Evolutionary conservation across 2,888 invertebrate genomes (phyloP).

Genomic region (Lithophane leautieri): DNA sequence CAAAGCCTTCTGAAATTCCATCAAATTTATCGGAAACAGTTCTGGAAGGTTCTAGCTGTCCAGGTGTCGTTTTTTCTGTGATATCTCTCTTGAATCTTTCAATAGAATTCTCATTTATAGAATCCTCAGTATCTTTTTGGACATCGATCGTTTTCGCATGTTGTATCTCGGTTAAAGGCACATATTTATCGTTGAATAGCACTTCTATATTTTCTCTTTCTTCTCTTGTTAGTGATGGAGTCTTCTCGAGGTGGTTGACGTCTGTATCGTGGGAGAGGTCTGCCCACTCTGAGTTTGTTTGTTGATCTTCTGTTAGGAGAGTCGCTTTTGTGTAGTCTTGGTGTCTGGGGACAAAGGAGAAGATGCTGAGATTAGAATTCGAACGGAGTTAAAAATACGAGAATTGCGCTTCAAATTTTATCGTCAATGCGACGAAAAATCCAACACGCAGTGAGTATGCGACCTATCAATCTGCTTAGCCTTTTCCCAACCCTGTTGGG

Average conservation of each 20-base stretch:
- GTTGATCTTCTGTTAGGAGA: neutral
- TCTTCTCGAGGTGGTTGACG: slow-evolving; percentile 78
- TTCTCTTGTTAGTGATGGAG: slow-evolving; percentile 71
- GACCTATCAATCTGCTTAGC: no score
- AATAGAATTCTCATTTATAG: slow-evolving; percentile 46
- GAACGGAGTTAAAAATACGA: no score
- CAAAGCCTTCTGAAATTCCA: neutral
- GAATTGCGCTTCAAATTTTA: no score
- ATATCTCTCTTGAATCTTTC: slow-evolving; percentile 18
- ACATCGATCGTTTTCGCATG: slow-evolving; percentile 17
- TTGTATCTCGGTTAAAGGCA: slow-evolving; percentile 72
- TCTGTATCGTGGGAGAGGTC: slow-evolving; percentile 85
- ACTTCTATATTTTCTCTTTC: slow-evolving; percentile 79
- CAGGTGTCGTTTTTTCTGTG: neutral
- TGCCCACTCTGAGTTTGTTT: slow-evolving; percentile 68
- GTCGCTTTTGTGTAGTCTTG: slow-evolving; percentile 1
- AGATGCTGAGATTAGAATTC: no score
- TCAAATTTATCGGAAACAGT: neutral
- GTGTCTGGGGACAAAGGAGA: slow-evolving; percentile 50
- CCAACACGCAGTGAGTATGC: neutral
- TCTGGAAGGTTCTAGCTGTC: neutral
- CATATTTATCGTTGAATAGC: slow-evolving; percentile 71
- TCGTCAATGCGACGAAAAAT: no score
- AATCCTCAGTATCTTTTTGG: slow-evolving; percentile 16
- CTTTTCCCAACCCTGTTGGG: no score